A percentile compares a stretch with the other conserved stretches of the same genome.
Evolutionary conservation across 2,888 invertebrate genomes (phyloP).

Genomic region (Drosophila eohydei): DNA sequence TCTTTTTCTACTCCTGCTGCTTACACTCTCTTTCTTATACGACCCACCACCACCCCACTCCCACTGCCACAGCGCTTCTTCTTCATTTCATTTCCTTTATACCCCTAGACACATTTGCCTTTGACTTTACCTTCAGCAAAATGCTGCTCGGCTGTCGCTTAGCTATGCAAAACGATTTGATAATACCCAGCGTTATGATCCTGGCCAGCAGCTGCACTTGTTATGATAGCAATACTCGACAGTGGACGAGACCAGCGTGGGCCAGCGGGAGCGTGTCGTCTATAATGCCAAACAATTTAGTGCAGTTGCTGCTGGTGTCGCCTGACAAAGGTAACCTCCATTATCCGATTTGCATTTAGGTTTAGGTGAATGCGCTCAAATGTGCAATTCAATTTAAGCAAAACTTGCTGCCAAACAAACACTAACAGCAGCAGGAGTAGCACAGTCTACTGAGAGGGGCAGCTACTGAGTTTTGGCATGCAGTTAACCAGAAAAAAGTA

Average conservation of each 20-base stretch:
- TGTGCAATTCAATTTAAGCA: slow-evolving; percentile 81
- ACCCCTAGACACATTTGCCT: slow-evolving; percentile 56
- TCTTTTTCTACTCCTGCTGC: slow-evolving; percentile 26
- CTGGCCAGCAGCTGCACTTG: slow-evolving; percentile 67
- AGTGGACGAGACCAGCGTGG: slow-evolving; percentile 2
- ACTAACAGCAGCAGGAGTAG: slow-evolving; percentile 7
- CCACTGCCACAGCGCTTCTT: background rate
- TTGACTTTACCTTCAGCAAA: slow-evolving; percentile 63
- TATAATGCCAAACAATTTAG: slow-evolving; percentile 80
- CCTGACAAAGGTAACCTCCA: slow-evolving; percentile 72
- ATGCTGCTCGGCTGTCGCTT: slow-evolving; percentile 6
- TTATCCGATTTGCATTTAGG: slow-evolving; percentile 81
- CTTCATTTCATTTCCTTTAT: slow-evolving; percentile 11
- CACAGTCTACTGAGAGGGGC: background rate
- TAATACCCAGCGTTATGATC: slow-evolving; percentile 69
- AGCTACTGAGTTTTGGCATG: slow-evolving; percentile 60
- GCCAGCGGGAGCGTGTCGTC: background rate
- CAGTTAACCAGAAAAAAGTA: slow-evolving; percentile 79
- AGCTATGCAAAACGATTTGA: slow-evolving; percentile 71
- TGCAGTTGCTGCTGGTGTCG: slow-evolving; percentile 55
- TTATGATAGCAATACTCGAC: slow-evolving; percentile 69
- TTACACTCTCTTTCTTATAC: background rate
- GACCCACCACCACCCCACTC: background rate
- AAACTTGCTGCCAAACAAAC: slow-evolving; percentile 59
- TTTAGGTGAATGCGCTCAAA: slow-evolving; percentile 81